Base-by-base conservation (phyloP, 2,888 invertebrate genomes). In the Synergus itoensis region DNA sequence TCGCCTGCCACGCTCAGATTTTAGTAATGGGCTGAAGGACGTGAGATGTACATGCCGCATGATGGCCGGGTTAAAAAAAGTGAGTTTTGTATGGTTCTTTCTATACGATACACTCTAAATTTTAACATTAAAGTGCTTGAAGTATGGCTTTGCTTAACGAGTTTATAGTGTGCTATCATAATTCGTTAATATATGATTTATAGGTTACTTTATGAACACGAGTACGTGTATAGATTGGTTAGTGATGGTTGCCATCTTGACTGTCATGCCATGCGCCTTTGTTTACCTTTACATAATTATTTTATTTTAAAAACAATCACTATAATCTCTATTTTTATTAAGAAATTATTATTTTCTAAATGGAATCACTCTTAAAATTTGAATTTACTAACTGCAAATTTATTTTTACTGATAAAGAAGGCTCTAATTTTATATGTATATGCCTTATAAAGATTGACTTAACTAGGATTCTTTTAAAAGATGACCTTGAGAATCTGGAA, bases 11-110 rank as follows among this genome's bases (percentile, higher is more conserved):
- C 53, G 16, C n/a, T 40, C 62, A 64, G 18, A 16, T 65, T 65
- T 65, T 65, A 73, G 73, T 73, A 73, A 73, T 73, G 73, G 73
- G 73, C 73, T 73, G 73, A 73, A 73, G 36, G 65, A 28, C 36
- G 36, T 53, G 36, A 73, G 73, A 53, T 36, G 73, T n/a, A 9
- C 11, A 73, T 53, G 53, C 73, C 73, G 73, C 53, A 73, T 11
- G 11, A 73, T 73, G 73, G 53, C 73, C 53, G 73, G 53, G 73
- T 36, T 53, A 53, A 16, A 36, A 12, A 73, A 73, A 53, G 73
- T 73, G 18, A 73, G 73, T 73, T 53, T 48, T 67, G 53, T 3
- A 53, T n/a, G 28, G 16, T 28, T 48, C 53, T 53, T 53, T n/a
- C 1, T 36, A 28, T n/a, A 53, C 53, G 73, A 73, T 53, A 48